Conservation (phyloP, 1,140 invertebrate genomes). For the Trissolcus basalis region DNA sequence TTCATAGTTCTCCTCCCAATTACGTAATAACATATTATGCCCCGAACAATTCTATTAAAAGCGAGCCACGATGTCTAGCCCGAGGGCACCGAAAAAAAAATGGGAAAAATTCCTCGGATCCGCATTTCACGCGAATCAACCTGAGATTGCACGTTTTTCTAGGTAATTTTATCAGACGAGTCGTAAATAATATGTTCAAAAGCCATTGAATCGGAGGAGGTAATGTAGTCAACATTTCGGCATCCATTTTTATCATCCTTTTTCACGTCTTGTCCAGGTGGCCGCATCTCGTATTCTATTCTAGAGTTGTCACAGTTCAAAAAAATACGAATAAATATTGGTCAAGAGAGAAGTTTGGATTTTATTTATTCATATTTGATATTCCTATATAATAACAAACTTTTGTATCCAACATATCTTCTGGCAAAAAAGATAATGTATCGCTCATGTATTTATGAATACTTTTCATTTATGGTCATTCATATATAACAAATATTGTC, state of each 20-base stretch:
- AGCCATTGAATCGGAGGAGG: too few relatives aligned
- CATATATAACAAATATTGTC: too few relatives aligned
- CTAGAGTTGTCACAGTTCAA: slow-evolving; percentile 40
- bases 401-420: too few relatives aligned
- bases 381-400: too few relatives aligned
- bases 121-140: slow-evolving; percentile 17
- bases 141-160: slow-evolving; percentile 27
- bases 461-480: too few relatives aligned
- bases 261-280: slow-evolving; percentile 6
- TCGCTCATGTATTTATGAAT: too few relatives aligned
- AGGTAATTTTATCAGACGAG: slow-evolving; percentile 31
- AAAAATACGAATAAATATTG: slow-evolving; percentile 16
- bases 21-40: slow-evolving; percentile 15
- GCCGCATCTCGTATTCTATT: slow-evolving; percentile 16
- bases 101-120: slow-evolving; percentile 18
- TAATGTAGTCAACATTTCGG: too few relatives aligned
- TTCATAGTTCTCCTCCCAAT: slow-evolving; percentile 21
- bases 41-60: slow-evolving; percentile 7
- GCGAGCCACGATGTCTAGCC: not conserved
- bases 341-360: too few relatives aligned
- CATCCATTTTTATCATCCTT: not conserved
- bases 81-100: slow-evolving; percentile 2
- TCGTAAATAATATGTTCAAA: slow-evolving; percentile 18
- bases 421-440: too few relatives aligned
- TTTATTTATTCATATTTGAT: too few relatives aligned